These are phyloP conservation scores for Istiophorus platypterus DNA, from an alignment of 2,113 vertebrate genomes.

Conservation along the genomic window DNA sequence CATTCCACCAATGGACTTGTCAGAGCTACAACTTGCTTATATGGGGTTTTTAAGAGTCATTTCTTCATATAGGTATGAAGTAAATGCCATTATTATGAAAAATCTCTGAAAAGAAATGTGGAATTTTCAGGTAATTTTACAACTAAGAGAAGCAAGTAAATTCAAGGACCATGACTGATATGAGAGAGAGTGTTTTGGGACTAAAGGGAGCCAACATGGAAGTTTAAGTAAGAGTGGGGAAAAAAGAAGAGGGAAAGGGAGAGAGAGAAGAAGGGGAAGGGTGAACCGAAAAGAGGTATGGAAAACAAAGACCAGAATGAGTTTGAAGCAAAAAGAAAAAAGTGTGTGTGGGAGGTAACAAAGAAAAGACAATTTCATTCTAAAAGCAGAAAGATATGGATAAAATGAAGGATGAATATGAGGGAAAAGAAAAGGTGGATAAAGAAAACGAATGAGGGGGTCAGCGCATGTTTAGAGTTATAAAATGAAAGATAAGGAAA, in stretches of 20 bases:
- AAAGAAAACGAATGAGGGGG: conserved; percentile 13
- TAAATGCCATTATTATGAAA: background rate
- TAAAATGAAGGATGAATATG: conserved; percentile 2
- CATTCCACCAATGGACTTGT: too few species aligned
- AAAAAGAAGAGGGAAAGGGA: conserved; percentile 29
- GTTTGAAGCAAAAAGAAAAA: conserved; percentile 31
- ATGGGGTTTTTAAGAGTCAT: background rate
- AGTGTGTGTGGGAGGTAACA: conserved; percentile 19
- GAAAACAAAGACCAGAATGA: conserved; percentile 31
- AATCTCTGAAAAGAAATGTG: background rate
- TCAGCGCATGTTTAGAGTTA: background rate
- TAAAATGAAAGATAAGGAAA: background rate
- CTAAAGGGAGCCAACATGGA: conserved; percentile 44
- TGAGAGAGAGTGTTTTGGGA: conserved; percentile 45
- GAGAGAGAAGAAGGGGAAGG: conserved; percentile 20
- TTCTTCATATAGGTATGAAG: background rate
- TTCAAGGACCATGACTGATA: conserved; percentile 21
- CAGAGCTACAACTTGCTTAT: background rate
- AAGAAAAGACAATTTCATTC: conserved; percentile 35
- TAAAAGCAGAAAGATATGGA: conserved; percentile 14
- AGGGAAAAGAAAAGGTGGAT: background rate
- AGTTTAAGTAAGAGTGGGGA: conserved; percentile 59
- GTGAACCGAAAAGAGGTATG: conserved; percentile 28
- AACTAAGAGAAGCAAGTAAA: background rate
- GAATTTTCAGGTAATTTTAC: conserved; percentile 20